Conservation (phyloP, 2,113 vertebrate genomes). For the Balaenoptera acutorostrata region DNA sequence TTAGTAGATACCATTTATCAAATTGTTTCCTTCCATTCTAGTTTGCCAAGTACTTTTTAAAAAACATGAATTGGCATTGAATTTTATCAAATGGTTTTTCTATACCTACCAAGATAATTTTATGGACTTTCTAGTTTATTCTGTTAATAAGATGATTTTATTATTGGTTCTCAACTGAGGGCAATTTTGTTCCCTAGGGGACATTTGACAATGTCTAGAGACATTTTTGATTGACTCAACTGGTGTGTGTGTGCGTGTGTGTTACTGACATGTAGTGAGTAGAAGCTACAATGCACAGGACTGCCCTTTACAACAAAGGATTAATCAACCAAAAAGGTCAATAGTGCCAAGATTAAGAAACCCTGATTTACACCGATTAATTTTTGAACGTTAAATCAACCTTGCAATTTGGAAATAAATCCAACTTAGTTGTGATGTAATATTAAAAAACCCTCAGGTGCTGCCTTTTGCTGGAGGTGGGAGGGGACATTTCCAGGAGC, state of each 20-base stretch:
- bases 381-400: neutral
- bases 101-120: neutral
- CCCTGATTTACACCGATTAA: neutral
- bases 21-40: neutral
- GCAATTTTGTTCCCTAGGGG: neutral
- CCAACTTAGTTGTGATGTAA: neutral
- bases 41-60: neutral
- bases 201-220: neutral
- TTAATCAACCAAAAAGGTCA: neutral
- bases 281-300: neutral
- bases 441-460: neutral
- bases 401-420: neutral
- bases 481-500: neutral
- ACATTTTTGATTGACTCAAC: neutral
- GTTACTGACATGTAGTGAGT: neutral
- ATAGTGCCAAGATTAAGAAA: neutral
- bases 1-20: neutral
- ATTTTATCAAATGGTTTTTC: neutral
- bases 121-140: neutral
- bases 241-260: neutral
- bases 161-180: neutral
- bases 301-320: neutral
- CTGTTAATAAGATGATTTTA: neutral
- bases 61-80: neutral
- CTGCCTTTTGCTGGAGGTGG: neutral